A percentile compares a stretch with the other conserved stretches of the same genome.
Conservation (phyloP, 2,113 vertebrate species). For the Galeopterus variegatus region DNA sequence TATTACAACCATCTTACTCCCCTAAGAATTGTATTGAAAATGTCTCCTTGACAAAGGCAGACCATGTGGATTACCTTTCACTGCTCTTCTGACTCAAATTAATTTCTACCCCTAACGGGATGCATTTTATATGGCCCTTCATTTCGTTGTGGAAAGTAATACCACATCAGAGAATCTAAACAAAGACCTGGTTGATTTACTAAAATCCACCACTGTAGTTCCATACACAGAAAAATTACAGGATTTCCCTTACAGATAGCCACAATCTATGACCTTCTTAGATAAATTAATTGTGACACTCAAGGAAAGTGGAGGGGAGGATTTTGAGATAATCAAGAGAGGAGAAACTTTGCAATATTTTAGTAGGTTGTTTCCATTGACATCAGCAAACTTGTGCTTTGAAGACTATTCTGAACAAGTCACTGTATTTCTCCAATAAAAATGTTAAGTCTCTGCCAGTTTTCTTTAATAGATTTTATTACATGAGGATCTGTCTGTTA, state of each 20-base stretch:
- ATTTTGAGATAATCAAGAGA: background rate
- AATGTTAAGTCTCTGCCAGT: background rate
- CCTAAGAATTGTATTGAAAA: slow-evolving; percentile 48
- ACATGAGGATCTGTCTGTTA: background rate
- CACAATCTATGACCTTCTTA: background rate
- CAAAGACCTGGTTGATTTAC: background rate
- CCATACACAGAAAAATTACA: background rate
- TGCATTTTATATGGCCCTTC: background rate
- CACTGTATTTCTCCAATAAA: background rate
- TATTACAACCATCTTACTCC: slow-evolving; percentile 10
- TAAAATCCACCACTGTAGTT: background rate
- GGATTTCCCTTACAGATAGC: background rate
- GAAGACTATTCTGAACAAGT: background rate
- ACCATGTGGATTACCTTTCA: slow-evolving; percentile 22
- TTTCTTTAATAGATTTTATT: background rate
- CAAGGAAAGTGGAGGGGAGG: background rate
- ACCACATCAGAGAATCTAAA: background rate
- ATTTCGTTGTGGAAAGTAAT: background rate
- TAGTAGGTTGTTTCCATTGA: background rate
- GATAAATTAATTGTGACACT: background rate
- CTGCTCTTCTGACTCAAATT: slow-evolving; percentile 55
- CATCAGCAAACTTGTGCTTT: background rate
- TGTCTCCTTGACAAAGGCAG: slow-evolving; percentile 59
- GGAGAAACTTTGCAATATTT: background rate
- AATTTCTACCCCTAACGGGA: background rate